These are phyloP conservation scores for Nymphalis io DNA, from an alignment of 1,140 invertebrate species.

Conservation along the genomic window DNA sequence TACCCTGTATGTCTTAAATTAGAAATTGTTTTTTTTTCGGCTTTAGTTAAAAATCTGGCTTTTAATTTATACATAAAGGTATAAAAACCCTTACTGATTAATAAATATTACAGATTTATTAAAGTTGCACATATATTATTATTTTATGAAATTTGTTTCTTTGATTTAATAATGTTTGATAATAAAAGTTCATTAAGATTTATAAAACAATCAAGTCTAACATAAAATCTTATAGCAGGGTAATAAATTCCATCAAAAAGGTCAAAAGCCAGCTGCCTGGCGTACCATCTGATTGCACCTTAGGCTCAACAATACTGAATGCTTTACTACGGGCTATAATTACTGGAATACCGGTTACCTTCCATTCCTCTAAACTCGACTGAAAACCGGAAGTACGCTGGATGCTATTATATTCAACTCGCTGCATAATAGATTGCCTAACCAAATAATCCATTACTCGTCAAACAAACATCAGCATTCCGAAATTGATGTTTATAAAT, in stretches of 20 bases:
- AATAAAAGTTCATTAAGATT: constrained; percentile 23
- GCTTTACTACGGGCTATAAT: constrained; percentile 53
- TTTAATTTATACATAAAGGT: too few species aligned
- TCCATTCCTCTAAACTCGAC: constrained; percentile 32
- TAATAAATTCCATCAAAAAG: constrained; percentile 44
- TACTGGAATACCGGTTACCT: constrained; percentile 52
- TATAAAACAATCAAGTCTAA: constrained; percentile 37
- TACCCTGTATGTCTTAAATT: too few species aligned
- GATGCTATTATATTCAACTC: constrained; percentile 25
- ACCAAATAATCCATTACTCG: constrained; percentile 6
- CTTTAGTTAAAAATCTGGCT: too few species aligned
- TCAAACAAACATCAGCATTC: not conserved
- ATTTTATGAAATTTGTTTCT: not conserved
- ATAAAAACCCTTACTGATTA: too few species aligned
- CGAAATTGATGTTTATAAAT: too few species aligned
- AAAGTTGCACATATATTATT: not conserved
- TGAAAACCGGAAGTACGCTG: constrained; percentile 17
- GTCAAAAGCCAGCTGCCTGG: constrained; percentile 55
- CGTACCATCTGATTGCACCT: constrained; percentile 51
- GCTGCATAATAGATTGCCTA: constrained; percentile 13
- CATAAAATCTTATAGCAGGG: constrained; percentile 39
- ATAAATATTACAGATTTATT: too few species aligned
- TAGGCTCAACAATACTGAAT: constrained; percentile 46
- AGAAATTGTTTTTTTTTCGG: too few species aligned
- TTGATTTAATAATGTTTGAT: not conserved